Conservation (phyloP, 1,140 invertebrate genomes). For the Meloidogyne chitwoodi region DNA sequence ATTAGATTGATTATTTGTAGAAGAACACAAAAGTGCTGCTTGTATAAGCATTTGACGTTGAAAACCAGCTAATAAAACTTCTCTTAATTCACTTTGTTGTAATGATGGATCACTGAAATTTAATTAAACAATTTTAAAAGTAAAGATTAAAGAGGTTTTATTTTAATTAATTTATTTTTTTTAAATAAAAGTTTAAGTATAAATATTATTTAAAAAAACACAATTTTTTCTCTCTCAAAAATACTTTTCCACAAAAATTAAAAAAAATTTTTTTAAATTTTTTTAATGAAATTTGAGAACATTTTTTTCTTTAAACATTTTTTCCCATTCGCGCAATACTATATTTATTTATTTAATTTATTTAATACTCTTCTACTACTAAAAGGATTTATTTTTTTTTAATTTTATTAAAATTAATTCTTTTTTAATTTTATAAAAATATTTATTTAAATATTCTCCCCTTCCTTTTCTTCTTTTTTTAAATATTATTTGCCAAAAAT, state of each 20-base stretch:
- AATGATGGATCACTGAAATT: background rate
- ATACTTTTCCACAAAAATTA: too few relatives aligned
- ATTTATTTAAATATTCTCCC: background rate
- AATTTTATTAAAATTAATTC: background rate
- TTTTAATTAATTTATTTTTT: too few relatives aligned
- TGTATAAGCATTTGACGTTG: constrained; percentile 25
- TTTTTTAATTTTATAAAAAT: background rate
- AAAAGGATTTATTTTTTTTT: background rate
- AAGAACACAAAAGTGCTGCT: background rate
- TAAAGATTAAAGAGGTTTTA: too few relatives aligned
- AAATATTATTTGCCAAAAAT: too few relatives aligned
- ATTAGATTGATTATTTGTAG: background rate
- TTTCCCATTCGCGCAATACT: background rate
- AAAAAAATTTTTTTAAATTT: background rate
- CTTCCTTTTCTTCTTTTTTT: background rate
- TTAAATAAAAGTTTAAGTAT: too few relatives aligned
- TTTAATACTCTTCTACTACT: background rate
- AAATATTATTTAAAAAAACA: too few relatives aligned
- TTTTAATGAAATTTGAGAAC: background rate
- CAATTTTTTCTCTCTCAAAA: too few relatives aligned
- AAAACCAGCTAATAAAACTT: constrained; percentile 7
- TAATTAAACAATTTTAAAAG: too few relatives aligned
- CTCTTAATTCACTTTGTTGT: background rate
- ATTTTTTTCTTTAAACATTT: background rate
- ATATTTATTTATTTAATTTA: background rate